A percentile compares a stretch with the other conserved stretches of the same genome.
Conservation (phyloP, 2,113 vertebrate species). For the Sander vitreus region DNA sequence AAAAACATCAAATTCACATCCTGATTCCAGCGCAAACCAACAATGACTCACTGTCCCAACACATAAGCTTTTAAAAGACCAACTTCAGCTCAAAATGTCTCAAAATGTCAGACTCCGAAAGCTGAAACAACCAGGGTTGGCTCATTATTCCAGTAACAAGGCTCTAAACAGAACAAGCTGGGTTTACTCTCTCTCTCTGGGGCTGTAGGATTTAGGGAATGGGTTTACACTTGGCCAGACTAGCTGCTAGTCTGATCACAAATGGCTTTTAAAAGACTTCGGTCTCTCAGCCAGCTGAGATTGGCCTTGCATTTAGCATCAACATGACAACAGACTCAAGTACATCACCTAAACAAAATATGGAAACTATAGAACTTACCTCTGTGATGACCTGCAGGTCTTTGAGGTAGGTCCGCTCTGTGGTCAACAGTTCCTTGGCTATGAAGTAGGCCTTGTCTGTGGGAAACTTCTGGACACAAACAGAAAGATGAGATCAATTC, state of each 20-base stretch:
- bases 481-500: conserved; percentile 17
- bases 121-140: conserved; percentile 18
- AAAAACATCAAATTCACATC: conserved; percentile 4
- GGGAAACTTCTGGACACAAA: conserved; percentile 90
- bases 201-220: conserved; percentile 2
- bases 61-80: not conserved
- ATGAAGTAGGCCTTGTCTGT: conserved; percentile 96
- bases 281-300: not conserved
- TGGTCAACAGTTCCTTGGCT: conserved; percentile 93
- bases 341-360: not conserved
- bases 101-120: not conserved
- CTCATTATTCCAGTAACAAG: not conserved
- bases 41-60: conserved; percentile 37
- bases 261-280: conserved; percentile 1
- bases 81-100: not conserved
- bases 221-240: conserved; percentile 27
- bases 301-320: no score
- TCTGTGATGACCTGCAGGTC: conserved; percentile 94
- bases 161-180: conserved; percentile 2
- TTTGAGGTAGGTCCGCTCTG: conserved; percentile 94
- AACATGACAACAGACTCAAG: not conserved
- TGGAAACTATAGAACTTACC: conserved; percentile 75
- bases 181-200: not conserved
- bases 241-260: not conserved
- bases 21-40: not conserved